Conservation (phyloP, 2,888 invertebrate species). For the Cecidostiba fungosa region DNA sequence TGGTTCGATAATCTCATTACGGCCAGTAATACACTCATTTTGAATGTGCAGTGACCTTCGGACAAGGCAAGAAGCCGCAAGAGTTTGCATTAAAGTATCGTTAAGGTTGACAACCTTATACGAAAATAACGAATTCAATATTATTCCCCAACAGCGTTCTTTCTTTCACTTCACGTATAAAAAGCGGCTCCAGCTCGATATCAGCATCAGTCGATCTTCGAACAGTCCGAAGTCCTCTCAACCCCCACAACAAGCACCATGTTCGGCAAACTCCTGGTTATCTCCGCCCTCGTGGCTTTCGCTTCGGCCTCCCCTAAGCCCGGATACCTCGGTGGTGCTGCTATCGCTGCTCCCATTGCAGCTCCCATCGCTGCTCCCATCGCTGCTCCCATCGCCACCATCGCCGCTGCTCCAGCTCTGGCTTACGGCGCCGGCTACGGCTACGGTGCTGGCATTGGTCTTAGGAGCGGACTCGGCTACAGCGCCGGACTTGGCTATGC, state of each 20-base stretch:
- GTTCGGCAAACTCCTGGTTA: conserved; percentile 44
- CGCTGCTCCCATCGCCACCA: background rate
- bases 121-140: background rate
- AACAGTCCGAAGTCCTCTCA: background rate
- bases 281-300: conserved; percentile 24
- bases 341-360: background rate
- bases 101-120: conserved; percentile 11
- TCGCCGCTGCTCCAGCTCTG: background rate
- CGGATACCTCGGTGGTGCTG: background rate
- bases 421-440: background rate
- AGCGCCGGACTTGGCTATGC: background rate
- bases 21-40: background rate
- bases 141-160: background rate
- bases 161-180: background rate
- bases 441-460: background rate
- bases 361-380: background rate
- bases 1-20: conserved; percentile 13
- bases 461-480: background rate
- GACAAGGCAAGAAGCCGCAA: background rate
- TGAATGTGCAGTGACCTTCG: background rate
- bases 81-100: background rate
- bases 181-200: background rate
- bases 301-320: conserved; percentile 28
- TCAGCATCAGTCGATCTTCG: conserved; percentile 19
- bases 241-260: conserved; percentile 13